phyloP scores from a whole-genome alignment of 2,888 invertebrate genomes.

The Mesochorus sp. region DNA sequence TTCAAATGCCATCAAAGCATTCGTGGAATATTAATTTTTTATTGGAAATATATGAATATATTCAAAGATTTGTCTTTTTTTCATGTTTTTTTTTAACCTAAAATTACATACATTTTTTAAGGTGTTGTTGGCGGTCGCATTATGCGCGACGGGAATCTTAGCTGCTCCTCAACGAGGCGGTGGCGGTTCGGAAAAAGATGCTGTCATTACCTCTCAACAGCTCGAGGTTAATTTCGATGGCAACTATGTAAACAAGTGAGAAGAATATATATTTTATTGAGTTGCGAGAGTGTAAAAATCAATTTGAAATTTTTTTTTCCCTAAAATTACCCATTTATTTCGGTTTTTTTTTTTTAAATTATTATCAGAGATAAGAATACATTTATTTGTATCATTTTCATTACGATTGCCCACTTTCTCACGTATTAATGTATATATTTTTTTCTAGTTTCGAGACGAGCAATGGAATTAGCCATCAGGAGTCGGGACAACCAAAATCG shows the following conservation, averaged over 20 bases:
- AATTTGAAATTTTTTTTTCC: neutral
- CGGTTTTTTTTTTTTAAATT: neutral
- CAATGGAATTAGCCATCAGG: conserved; percentile 82
- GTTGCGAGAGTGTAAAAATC: too few species aligned
- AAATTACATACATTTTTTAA: conserved; percentile 56
- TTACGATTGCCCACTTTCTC: too few species aligned
- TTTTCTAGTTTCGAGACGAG: conserved; percentile 81
- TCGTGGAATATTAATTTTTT: too few species aligned
- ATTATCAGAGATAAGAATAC: neutral
- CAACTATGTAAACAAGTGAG: conserved; percentile 80
- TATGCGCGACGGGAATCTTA: conserved; percentile 76
- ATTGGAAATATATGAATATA: too few species aligned
- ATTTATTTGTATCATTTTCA: neutral
- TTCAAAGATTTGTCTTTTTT: too few species aligned
- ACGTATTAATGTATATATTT: too few species aligned
- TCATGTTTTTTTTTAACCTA: too few species aligned
- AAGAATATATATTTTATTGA: neutral
- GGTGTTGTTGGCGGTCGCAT: conserved; percentile 76
- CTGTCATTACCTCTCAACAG: conserved; percentile 80
- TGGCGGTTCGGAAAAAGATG: conserved; percentile 78
- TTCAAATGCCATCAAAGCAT: too few species aligned
- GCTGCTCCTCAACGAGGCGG: conserved; percentile 76
- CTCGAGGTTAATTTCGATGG: conserved; percentile 81
- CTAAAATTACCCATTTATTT: too few species aligned
- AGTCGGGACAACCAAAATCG: conserved; percentile 81